Evolutionary conservation across 2,113 vertebrate genomes (phyloP), one percentile per base, ranked within the genome.

Genomic region (rat (Rattus norvegicus)): DNA sequence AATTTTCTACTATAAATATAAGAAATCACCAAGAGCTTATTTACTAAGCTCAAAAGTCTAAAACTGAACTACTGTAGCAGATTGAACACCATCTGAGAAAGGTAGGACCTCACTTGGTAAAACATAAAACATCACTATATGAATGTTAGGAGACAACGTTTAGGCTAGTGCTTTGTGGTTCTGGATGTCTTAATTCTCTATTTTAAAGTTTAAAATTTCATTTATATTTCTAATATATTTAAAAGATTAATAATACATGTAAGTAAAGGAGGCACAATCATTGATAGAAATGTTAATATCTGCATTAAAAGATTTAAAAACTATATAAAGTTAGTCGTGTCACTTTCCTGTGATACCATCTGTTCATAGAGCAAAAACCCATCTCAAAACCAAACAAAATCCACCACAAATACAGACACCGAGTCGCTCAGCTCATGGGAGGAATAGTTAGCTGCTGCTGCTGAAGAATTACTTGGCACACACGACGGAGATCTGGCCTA

Each of bases 231-330:
- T 76, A 93, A 28, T 75, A 76, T 6, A 43, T 88, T 95, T 90
- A 85, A 95, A 88, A 92, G 43, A 77, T 63, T 87, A 83, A 88
- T 87, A 83, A 88, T n/a, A 92, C 49, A 13, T 30, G 61, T 43
- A 61, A 67, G 49, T 81, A 93, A 90, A 92, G 80, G 11, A 97
- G 39, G 43, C 1, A 30, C 24, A 93, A 93, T 83, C 92, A 94
- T 72, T 86, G 73, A 93, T 2, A 90, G 7, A 91, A 69, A n/a
- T 72, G 12, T n/a, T 88, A 59, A 16, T 63, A n/a, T 65, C 8
- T 19, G 52, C 80, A 43, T 43, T 95, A 85, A 76, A 11, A 43
- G 30, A 33, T 30, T 47, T 67, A 92, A 93, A 26, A 92, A 69
- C 49, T 95, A 95, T 72, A 80, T 52, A 88, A 30, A 33, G 47